Conservation (phyloP, 2,888 invertebrate species). For the Tromatobia lineatoria region DNA sequence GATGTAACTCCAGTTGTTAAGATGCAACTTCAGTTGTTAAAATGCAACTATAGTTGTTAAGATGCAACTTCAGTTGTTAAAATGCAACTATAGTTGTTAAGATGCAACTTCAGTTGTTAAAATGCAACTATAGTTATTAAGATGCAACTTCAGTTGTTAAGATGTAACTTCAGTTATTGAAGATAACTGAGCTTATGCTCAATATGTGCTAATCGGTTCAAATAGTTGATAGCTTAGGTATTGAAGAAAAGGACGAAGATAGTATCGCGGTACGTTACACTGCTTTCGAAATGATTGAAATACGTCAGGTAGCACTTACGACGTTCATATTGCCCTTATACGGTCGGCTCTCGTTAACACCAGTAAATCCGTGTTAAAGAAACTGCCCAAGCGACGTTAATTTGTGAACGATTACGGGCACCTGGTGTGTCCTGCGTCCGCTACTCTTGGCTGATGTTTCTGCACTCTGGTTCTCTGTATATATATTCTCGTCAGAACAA, state of each 20-base stretch:
- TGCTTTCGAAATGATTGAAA: slow-evolving; percentile 79
- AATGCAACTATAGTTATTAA: too few species aligned
- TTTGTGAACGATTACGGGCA: slow-evolving; percentile 84
- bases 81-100: too few species aligned
- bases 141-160: too few species aligned
- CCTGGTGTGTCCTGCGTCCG: slow-evolving; percentile 77
- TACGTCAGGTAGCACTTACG: slow-evolving; percentile 71
- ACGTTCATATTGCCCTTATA: slow-evolving; percentile 80
- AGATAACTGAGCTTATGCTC: too few species aligned
- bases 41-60: too few species aligned
- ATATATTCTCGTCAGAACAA: slow-evolving; percentile 58
- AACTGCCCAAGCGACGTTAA: slow-evolving; percentile 83
- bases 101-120: too few species aligned
- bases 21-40: too few species aligned
- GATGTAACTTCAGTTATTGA: background rate
- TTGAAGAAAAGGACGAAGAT: slow-evolving; percentile 3
- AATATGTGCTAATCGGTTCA: too few species aligned
- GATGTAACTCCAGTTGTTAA: too few species aligned
- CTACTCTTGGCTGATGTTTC: slow-evolving; percentile 66
- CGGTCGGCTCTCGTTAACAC: slow-evolving; percentile 69
- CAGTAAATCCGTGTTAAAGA: slow-evolving; percentile 81
- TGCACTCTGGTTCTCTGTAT: slow-evolving; percentile 44
- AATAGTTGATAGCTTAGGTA: background rate
- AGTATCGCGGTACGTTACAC: background rate
- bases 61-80: too few species aligned